Evolutionary conservation across 2,797 vertebrate species (phyloP), one percentile per base, ranked within the genome.

Genomic region (Salmo trutta): DNA sequence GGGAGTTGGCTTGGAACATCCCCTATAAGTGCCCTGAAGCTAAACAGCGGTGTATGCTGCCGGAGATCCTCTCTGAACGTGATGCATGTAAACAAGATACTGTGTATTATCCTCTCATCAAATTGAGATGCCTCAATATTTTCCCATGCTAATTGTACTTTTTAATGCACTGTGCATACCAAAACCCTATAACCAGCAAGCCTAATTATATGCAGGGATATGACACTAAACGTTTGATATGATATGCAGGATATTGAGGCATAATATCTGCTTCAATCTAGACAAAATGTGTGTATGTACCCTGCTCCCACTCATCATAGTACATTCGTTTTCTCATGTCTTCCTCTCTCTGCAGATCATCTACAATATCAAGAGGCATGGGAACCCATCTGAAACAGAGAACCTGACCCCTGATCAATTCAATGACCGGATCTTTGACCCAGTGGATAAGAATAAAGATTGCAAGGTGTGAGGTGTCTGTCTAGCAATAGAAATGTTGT

Each of bases 391-490:
- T 4, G 1, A 21, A 62, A 24, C 62, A 1, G 41, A 77, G 0
- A 84, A 56, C 27, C 16, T 31, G 27, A 88, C 80, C 1, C 75
- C 83, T 1, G 88, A 92, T 0, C 85, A 91, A 5, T 87, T 93
- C 36, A 93, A 91, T 72, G 86, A 93, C 31, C 71, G 92, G 75
- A 92, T 94, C 82, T 95, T 95, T 87, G 76, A 90, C 3, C 79
- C 91, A 47, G 80, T 94, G 75, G 93, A 95, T 85, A 92, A 91
- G 79, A 94, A 95, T 33, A 85, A 91, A 0, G 93, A 95, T 77
- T 86, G 93, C 94, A 82, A 85, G 85, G 1, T 24, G 29, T 59
- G 16, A 21, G 15, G 19, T 7, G 56, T 59, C n/a, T 59, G 56
- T 59, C 56, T 59, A 59, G 21, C 56, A 59, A 10, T n/a, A 65